Evolutionary conservation across 2,797 vertebrate species (phyloP), one percentile per base, ranked within the genome.

Genomic region (Hemitrygon akajei): DNA sequence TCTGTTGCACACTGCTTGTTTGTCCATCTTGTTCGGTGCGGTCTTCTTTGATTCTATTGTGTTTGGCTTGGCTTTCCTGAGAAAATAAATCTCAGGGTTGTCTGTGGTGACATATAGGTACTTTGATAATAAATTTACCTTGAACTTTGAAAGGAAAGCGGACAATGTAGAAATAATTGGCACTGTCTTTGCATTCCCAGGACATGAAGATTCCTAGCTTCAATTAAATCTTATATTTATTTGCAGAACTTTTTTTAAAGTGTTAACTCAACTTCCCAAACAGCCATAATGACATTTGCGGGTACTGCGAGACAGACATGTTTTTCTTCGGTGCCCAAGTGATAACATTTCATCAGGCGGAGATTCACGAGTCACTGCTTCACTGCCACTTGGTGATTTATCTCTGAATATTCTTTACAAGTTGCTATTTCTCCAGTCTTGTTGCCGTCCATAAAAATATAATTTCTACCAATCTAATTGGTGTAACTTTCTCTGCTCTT

Each of bases 401-500:
- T 66, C 40, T 56, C 37, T 69, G 47, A 73, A 75, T 75, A 6
- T 40, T 47, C 12, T 22, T 93, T 3, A 30, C 22, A 27, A 25
- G 7, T 82, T 56, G 69, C 37, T 20, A 25, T n/a, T 47, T 91
- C 7, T 6, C 69, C 89, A 0, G 71, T 93, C 71, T 91, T 10
- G 1, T 75, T 71, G 27, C 66, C 20, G 14, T n/a, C 69, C 25
- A 69, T 22, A 73, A 92, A 47, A 71, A 2, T 3, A 73, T 92
- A 75, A 75, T 75, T 76, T 93, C 37, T n/a, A 5, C 12, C 66
- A 16, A 40, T 92, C 91, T 71, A 92, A 92, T 92, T 75, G 37
- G 37, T 56, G 66, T 76, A 37, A 93, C 69, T 75, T 75, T 93
- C 71, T 75, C 76, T 75, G 69, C 91, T 56, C 20, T 27, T 4